Conservation (phyloP, 2,113 vertebrate genomes). For the Strix uralensis region DNA sequence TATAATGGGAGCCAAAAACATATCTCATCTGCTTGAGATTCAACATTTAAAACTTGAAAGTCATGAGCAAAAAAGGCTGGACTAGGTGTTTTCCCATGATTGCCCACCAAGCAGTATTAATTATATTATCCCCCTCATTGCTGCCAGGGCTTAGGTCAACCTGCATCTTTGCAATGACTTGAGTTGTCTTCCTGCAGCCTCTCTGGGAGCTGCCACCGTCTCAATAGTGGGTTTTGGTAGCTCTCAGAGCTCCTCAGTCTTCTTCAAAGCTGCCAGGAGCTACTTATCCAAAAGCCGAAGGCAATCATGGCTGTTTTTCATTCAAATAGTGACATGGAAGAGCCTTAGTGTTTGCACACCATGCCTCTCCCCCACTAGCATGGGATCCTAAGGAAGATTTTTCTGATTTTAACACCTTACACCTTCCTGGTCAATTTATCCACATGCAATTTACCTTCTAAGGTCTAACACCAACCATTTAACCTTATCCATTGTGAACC, state of each 20-base stretch:
- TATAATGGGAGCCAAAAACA: neutral
- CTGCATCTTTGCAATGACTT: neutral
- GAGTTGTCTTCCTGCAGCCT: neutral
- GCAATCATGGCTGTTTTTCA: neutral
- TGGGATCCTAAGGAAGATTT: neutral
- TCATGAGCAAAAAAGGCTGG: neutral
- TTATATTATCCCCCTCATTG: rapidly evolving
- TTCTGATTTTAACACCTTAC: neutral
- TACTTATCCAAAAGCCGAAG: neutral
- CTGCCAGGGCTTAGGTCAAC: neutral
- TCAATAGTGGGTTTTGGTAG: neutral
- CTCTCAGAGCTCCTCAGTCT: neutral
- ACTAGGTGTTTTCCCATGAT: neutral
- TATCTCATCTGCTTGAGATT: neutral
- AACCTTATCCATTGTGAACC: neutral
- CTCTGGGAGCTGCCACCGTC: neutral
- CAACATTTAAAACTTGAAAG: neutral
- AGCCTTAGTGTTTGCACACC: neutral
- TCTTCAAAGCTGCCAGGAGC: neutral
- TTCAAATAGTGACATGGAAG: neutral
- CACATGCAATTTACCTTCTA: neutral
- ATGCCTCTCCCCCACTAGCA: neutral
- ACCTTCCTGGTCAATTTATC: neutral
- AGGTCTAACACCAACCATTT: neutral
- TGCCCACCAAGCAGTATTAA: neutral